These are phyloP conservation scores for Melinopterus prodromus DNA, from an alignment of 2,888 invertebrate species.

Conservation along the genomic window DNA sequence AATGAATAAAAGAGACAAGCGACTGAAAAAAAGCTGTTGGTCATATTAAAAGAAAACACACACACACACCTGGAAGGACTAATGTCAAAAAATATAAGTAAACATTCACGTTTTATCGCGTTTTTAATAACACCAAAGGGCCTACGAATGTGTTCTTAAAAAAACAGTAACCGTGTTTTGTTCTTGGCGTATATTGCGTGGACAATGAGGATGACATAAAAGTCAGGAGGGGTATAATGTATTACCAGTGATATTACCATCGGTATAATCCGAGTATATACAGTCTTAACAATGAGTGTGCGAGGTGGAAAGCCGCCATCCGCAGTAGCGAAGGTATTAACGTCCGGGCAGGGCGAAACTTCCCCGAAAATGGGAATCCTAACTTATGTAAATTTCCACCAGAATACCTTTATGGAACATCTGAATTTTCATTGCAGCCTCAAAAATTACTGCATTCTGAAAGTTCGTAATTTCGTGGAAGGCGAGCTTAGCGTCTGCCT, in stretches of 20 bases:
- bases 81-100: too few species aligned
- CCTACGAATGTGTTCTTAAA: not conserved
- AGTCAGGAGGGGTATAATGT: not conserved
- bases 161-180: not conserved
- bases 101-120: too few species aligned
- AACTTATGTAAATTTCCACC: slow-evolving; percentile 36
- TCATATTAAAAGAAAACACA: too few species aligned
- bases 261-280: slow-evolving; percentile 4
- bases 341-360: not conserved
- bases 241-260: not conserved
- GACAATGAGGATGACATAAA: not conserved
- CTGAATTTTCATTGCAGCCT: slow-evolving; percentile 36
- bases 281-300: slow-evolving; percentile 24
- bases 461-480: slow-evolving; percentile 35
- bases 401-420: slow-evolving; percentile 34
- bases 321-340: not conserved
- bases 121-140: too few species aligned
- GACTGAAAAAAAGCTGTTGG: too few species aligned
- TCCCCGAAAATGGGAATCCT: slow-evolving; percentile 29
- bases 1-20: too few species aligned
- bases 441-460: slow-evolving; percentile 38
- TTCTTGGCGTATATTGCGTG: not conserved
- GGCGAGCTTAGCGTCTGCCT: slow-evolving; percentile 33
- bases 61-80: too few species aligned
- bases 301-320: slow-evolving; percentile 28